Evolutionary conservation across 2,797 vertebrate species (phyloP).

Genomic region (Pelochelys cantorii): DNA sequence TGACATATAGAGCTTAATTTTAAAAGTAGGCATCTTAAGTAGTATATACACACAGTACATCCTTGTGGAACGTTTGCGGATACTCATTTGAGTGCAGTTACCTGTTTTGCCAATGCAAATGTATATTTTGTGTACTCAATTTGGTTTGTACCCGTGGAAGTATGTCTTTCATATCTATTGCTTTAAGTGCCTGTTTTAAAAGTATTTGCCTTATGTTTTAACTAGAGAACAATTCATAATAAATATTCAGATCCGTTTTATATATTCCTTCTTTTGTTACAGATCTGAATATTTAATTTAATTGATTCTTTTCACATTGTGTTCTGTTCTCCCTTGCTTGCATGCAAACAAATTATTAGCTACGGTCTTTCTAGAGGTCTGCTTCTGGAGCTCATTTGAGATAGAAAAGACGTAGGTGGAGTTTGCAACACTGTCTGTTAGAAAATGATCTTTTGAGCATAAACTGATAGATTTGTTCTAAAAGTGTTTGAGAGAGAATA

Average conservation of each 20-base stretch:
- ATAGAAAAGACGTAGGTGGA: neutral
- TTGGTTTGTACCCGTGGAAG: neutral
- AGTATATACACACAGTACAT: neutral
- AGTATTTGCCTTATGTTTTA: neutral
- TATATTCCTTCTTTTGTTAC: neutral
- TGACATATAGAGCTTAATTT: neutral
- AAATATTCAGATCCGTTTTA: neutral
- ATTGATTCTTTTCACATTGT: neutral
- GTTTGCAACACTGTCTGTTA: neutral
- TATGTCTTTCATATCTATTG: neutral
- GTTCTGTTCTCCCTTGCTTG: neutral
- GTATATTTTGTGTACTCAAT: neutral
- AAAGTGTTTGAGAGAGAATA: neutral
- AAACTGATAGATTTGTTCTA: neutral
- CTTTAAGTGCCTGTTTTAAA: neutral
- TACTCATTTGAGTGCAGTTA: neutral
- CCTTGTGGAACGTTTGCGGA: neutral
- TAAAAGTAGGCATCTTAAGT: neutral
- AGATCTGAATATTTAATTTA: neutral
- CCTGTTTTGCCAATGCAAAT: neutral
- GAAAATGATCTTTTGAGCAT: neutral
- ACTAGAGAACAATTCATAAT: neutral
- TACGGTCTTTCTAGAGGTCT: conserved; percentile 14
- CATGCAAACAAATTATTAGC: neutral
- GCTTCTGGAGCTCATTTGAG: neutral